Evolutionary conservation across 2,113 vertebrate genomes (phyloP).

Genomic region (Mohoua ochrocephala): DNA sequence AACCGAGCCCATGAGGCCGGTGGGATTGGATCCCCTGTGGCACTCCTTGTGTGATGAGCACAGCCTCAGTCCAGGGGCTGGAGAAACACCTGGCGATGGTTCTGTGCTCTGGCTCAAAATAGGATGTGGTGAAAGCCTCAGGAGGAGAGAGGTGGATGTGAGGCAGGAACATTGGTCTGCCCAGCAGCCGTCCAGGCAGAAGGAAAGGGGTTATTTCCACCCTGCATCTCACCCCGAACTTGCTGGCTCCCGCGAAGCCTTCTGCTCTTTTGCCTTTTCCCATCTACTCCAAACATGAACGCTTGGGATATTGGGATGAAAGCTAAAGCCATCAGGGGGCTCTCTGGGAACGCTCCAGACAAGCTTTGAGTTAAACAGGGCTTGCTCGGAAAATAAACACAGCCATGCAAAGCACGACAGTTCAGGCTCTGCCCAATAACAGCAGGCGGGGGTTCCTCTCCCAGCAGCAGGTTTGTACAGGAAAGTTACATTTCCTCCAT

Average conservation of each 20-base stretch:
- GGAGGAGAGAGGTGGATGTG: neutral
- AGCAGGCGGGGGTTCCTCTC: neutral
- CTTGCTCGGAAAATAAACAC: conserved; percentile 16
- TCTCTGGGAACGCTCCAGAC: neutral
- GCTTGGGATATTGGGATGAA: neutral
- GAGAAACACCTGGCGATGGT: neutral
- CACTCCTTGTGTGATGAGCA: neutral
- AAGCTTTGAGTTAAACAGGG: neutral
- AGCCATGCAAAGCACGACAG: neutral
- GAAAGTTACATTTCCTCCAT: neutral
- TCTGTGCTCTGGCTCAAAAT: neutral
- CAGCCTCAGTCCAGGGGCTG: neutral
- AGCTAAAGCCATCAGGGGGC: conserved; percentile 35
- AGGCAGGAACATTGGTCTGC: neutral
- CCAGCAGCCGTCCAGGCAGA: neutral
- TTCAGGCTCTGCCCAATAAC: neutral
- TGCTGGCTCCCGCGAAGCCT: neutral
- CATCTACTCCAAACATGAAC: neutral
- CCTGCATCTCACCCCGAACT: neutral
- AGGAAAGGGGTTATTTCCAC: neutral
- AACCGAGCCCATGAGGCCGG: neutral
- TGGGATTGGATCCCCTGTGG: fast-evolving
- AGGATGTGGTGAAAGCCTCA: neutral
- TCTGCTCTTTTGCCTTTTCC: neutral
- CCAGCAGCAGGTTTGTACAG: neutral